phyloP scores from a whole-genome alignment of 2,888 invertebrate genomes.

The Cheilosia vernalis region DNA sequence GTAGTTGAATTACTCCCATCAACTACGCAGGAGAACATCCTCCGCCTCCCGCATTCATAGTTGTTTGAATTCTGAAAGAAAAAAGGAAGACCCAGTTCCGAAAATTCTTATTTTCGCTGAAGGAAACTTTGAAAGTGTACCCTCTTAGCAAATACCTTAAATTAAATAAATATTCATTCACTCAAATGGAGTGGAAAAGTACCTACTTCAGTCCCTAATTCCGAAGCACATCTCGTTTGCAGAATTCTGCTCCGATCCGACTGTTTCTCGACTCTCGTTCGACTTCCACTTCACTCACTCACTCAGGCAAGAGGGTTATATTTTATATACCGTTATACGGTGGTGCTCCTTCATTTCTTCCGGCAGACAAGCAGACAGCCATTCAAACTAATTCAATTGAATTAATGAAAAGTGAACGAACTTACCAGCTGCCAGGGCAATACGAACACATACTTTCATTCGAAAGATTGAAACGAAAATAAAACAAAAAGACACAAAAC shows the following conservation, averaged over 20 bases:
- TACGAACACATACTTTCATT: conserved; percentile 28
- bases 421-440: conserved; percentile 46
- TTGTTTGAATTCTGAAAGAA: conserved; percentile 35
- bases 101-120: conserved; percentile 28
- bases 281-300: conserved; percentile 24
- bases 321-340: background rate
- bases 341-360: conserved; percentile 58
- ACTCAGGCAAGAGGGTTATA: conserved; percentile 32
- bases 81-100: conserved; percentile 15
- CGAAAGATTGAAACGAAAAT: conserved; percentile 23
- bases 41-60: conserved; percentile 17
- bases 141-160: conserved; percentile 71
- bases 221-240: conserved; percentile 61
- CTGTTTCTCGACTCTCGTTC: conserved; percentile 1
- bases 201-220: conserved; percentile 72
- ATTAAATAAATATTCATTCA: conserved; percentile 75
- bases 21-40: background rate
- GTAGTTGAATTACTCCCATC: conserved; percentile 21
- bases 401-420: conserved; percentile 75
- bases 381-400: conserved; percentile 75
- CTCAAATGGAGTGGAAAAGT: conserved; percentile 75
- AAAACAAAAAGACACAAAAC: conserved; percentile 27
- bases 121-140: conserved; percentile 63
- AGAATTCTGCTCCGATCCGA: conserved; percentile 40
- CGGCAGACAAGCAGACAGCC: conserved; percentile 72